A percentile compares a stretch with the other conserved stretches of the same genome.
These are phyloP conservation scores for Pterostichus niger DNA, from an alignment of 2,888 invertebrate species.

Conservation along the genomic window DNA sequence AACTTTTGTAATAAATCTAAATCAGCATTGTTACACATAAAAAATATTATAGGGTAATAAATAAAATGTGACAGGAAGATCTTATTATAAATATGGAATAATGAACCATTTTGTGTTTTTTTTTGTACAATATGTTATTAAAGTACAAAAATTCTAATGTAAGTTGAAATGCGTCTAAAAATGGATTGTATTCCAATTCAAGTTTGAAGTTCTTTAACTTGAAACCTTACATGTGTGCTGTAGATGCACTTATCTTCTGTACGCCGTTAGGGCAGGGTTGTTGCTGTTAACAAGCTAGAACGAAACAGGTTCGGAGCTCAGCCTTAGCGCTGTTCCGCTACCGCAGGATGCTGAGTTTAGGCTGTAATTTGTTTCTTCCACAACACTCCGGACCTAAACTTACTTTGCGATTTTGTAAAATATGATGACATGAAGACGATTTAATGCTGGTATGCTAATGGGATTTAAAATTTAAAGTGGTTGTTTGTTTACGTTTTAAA, in stretches of 20 bases:
- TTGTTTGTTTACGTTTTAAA: conserved; percentile 7
- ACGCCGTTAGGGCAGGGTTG: too few species aligned
- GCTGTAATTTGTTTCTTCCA: conserved; percentile 48
- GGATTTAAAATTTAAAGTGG: conserved; percentile 26
- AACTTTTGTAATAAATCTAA: too few species aligned
- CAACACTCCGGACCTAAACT: not conserved
- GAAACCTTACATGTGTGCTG: conserved; percentile 1
- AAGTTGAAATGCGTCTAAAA: too few species aligned
- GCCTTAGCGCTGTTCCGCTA: not conserved
- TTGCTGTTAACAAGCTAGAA: not conserved
- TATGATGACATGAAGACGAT: conserved; percentile 48
- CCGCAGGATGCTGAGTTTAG: conserved; percentile 6
- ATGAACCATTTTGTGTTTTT: too few species aligned
- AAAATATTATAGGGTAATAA: too few species aligned
- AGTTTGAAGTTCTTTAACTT: not conserved
- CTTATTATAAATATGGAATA: too few species aligned
- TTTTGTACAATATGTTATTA: too few species aligned
- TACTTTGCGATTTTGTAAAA: conserved; percentile 45
- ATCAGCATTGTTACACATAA: too few species aligned
- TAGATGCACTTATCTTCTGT: conserved; percentile 25
- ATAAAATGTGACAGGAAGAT: too few species aligned
- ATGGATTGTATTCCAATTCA: too few species aligned
- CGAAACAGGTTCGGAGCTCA: not conserved
- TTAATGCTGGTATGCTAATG: conserved; percentile 30
- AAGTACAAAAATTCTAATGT: too few species aligned